Evolutionary conservation across 2,113 vertebrate genomes (phyloP), one percentile per base, ranked within the genome.

Genomic region (Anoplopoma fimbria): DNA sequence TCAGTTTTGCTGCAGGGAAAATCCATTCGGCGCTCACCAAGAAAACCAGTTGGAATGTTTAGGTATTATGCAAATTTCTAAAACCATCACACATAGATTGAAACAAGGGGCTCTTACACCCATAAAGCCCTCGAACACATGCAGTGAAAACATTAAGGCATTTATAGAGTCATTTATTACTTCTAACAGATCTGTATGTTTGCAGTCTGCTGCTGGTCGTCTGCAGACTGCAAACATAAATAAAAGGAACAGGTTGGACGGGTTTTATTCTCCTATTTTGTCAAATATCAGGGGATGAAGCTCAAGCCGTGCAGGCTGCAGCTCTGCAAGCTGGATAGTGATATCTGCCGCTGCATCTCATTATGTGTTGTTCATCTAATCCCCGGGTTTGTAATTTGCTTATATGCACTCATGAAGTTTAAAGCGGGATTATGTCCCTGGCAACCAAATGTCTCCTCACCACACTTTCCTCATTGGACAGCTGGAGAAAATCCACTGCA

Each of bases 401-500:
- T 86, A 80, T 89, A 90, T 92, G 91, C 86, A 88, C 82, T 92
- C 83, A 83, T 90, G 83, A 89, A 93, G 82, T 93, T 93, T 94
- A 92, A 89, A 90, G 88, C 81, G 13, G 89, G 92, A 91, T 94
- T 94, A 93, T 23, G 74, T 61, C 82, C 75, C 87, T 86, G 90
- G 90, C 86, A 89, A 93, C 89, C 92, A 93, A 94, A 92, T 92
- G 87, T 94, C 90, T 85, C 79, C 87, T 68, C 63, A 83, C 34
- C 4, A 27, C 81, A 83, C 78, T 84, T 75, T 67, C 63, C 68
- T 84, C 80, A 83, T 77, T 79, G 80, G 80, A 84, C 21, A 8
- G 38, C 73, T 65, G 67, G 47, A 67, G 70, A 69, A 90, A 89
- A 87, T 87, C 89, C 77, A 88, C 77, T 21, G 60, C 60, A 70